These are phyloP conservation scores for Oxyteleia sp. DNA, from an alignment of 2,888 invertebrate species.

Conservation along the genomic window DNA sequence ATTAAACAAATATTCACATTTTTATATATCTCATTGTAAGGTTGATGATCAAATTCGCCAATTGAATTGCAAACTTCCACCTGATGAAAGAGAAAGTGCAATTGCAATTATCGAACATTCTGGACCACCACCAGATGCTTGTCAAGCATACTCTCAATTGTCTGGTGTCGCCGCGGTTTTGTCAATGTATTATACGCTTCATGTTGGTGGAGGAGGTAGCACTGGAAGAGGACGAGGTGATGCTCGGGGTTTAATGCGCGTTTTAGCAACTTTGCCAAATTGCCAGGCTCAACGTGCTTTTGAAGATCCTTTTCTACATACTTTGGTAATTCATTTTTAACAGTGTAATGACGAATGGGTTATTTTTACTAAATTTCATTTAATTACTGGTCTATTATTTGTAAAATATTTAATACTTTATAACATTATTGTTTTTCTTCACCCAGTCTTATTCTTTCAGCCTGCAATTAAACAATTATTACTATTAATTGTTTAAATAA, in stretches of 20 bases:
- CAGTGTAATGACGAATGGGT: too few relatives aligned
- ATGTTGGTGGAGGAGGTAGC: conserved; percentile 92
- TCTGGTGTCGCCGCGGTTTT: conserved; percentile 97
- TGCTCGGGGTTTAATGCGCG: conserved; percentile 91
- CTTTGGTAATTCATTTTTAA: conserved; percentile 91
- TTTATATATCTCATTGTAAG: conserved; percentile 70
- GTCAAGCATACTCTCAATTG: conserved; percentile 96
- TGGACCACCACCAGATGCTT: conserved; percentile 97
- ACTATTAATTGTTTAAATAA: too few relatives aligned
- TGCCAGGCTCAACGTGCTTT: conserved; percentile 97
- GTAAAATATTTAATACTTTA: too few relatives aligned
- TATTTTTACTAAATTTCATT: too few relatives aligned
- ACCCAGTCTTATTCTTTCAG: too few relatives aligned
- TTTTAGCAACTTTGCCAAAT: conserved; percentile 95
- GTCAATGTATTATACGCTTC: conserved; percentile 98
- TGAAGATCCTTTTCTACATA: conserved; percentile 98
- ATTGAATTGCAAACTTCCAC: conserved; percentile 94
- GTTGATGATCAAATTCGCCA: conserved; percentile 94
- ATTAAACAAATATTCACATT: too few relatives aligned
- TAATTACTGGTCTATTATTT: too few relatives aligned
- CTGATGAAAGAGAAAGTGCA: conserved; percentile 97
- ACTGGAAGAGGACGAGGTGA: conserved; percentile 83
- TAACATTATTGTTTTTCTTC: too few relatives aligned
- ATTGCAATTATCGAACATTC: conserved; percentile 97
- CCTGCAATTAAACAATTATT: too few relatives aligned